Evolutionary conservation across 2,113 vertebrate species (phyloP), one percentile per base, ranked within the genome.

Genomic region (Prietella phreatophila): DNA sequence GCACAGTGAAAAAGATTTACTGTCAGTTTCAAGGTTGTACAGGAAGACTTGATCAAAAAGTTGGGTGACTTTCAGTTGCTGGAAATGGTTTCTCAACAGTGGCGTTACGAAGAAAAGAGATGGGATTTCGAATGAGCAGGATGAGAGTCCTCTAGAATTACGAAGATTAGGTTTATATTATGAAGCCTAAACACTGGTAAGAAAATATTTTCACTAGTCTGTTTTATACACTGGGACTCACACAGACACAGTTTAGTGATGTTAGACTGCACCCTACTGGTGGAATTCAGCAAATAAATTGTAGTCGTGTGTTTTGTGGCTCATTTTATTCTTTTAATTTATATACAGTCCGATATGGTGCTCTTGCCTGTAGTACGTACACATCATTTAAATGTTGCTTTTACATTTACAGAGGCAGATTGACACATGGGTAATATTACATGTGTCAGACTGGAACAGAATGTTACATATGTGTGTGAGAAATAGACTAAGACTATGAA

Each of bases 11-110:
- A 2, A 2, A 27, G 22, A 39, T 58, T 76, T 8, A 39, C 67
- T 30, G 4, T 71, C 27, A 27, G 27, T 10, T 11, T 5, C 58
- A 47, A 42, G 5, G 42, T 36, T 89, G 22, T 53, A 82, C 86
- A 76, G 55, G 82, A 85, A 89, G 53, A 55, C n/a, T 58, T 85
- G 20, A 60, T 58, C 10, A 73, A 65, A 76, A 89, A 87, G 83
- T 58, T 65, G 36, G 19, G 30, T 87, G 56, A 67, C 88, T 81
- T 56, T 67, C 79, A 75, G 56, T 53, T 47, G 25, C 65, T 30
- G 8, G 25, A 60, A 17, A 65, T 78, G 76, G 53, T 89, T 89
- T 85, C 88, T 82, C 55, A 89, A 85, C 67, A 50, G 30, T 1
- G 39, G 22, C 25, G 17, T 58, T 79, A 19, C 8, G n/a, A 36